Evolutionary conservation across 2,113 vertebrate genomes (phyloP).

Genomic region (Arenaria interpres): DNA sequence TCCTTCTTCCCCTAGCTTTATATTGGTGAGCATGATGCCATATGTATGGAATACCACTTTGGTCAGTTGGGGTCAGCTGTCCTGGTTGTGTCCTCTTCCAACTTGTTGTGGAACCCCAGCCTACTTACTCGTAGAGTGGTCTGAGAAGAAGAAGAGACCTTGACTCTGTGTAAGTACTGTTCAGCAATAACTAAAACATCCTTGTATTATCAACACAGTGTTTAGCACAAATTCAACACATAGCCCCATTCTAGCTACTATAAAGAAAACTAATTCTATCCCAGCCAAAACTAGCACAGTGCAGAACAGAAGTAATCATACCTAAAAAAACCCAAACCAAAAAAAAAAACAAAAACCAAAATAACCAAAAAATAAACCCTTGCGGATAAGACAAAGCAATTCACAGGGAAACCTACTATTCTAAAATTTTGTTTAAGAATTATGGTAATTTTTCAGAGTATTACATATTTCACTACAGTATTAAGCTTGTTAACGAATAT

Average conservation of each 20-base stretch:
- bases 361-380: background rate
- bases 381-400: background rate
- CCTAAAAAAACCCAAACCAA: background rate
- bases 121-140: accelerated
- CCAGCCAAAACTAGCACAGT: background rate
- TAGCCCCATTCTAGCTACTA: background rate
- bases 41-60: background rate
- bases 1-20: background rate
- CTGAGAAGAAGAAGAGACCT: background rate
- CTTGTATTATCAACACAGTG: background rate
- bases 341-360: background rate
- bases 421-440: background rate
- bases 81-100: background rate
- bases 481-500: background rate
- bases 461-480: background rate
- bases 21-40: background rate
- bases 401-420: background rate
- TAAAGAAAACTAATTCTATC: background rate
- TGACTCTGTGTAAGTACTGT: background rate
- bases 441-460: background rate
- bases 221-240: background rate
- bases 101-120: background rate
- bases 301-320: background rate
- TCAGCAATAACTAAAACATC: background rate
- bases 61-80: background rate